Percentiles rank a stretch among this genome's conserved stretches.
Conservation (phyloP, 2,113 vertebrate genomes). For the Lates calcarifer region DNA sequence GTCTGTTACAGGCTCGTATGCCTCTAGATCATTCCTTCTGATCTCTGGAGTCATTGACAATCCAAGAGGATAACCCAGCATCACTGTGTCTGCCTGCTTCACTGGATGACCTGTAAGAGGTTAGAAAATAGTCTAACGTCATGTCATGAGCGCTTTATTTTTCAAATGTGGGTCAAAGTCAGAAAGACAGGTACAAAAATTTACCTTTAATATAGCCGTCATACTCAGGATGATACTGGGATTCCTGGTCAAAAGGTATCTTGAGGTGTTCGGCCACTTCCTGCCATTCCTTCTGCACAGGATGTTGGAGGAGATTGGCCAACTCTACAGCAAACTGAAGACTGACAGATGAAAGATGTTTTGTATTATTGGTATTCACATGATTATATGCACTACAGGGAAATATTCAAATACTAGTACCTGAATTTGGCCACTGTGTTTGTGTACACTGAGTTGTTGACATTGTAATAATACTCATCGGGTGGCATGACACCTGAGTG, state of each 20-base stretch:
- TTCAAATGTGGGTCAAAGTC: neutral
- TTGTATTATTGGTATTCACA: neutral
- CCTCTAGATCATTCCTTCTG: constrained; percentile 91
- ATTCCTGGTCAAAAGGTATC: constrained; percentile 89
- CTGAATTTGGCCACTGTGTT: constrained; percentile 90
- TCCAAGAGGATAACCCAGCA: constrained; percentile 92
- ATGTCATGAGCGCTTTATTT: neutral
- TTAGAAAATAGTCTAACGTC: neutral
- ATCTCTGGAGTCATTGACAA: constrained; percentile 85
- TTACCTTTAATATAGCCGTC: constrained; percentile 91
- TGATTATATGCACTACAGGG: neutral
- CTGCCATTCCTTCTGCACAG: constrained; percentile 86
- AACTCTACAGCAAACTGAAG: constrained; percentile 90
- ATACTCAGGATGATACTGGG: constrained; percentile 92
- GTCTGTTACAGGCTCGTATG: constrained; percentile 88
- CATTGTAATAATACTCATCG: constrained; percentile 90
- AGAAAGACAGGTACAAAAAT: neutral
- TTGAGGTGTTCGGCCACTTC: constrained; percentile 87
- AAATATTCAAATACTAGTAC: constrained; percentile 62
- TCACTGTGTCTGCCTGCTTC: constrained; percentile 94
- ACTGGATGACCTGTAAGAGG: constrained; percentile 86
- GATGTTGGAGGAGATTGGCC: constrained; percentile 84
- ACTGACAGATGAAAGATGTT: constrained; percentile 73
- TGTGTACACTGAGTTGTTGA: constrained; percentile 94
- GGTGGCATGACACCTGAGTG: constrained; percentile 94